phyloP scores from a whole-genome alignment of 2,113 vertebrate species.

The Tichodroma muraria region DNA sequence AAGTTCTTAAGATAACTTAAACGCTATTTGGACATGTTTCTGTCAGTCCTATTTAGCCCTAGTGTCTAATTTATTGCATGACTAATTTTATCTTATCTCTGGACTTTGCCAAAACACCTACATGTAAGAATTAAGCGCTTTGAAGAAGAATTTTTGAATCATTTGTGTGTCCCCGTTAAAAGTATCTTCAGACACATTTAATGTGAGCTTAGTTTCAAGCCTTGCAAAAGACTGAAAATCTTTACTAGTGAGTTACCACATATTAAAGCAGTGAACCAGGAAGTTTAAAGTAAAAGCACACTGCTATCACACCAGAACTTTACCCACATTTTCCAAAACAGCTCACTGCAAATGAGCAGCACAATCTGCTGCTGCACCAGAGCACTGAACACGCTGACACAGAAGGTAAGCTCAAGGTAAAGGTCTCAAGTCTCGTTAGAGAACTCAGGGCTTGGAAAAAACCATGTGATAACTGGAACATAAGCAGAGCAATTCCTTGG shows the following conservation, averaged over 20 bases:
- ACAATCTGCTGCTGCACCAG: background rate
- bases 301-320: background rate
- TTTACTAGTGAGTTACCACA: background rate
- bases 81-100: background rate
- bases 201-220: background rate
- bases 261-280: background rate
- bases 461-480: background rate
- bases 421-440: background rate
- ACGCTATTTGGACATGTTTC: background rate
- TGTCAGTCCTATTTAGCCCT: background rate
- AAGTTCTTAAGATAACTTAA: background rate
- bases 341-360: background rate
- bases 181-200: background rate
- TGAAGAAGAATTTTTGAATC: background rate
- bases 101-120: conserved; percentile 2
- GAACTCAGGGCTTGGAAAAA: background rate
- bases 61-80: background rate
- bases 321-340: background rate
- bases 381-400: background rate
- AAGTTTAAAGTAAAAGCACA: background rate
- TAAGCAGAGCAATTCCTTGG: background rate
- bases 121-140: background rate
- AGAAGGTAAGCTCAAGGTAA: background rate
- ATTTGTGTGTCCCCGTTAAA: background rate
- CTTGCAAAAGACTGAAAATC: background rate